These are phyloP conservation scores for Calcarius lapponicus DNA, from an alignment of 2,797 vertebrate genomes.

Conservation along the genomic window DNA sequence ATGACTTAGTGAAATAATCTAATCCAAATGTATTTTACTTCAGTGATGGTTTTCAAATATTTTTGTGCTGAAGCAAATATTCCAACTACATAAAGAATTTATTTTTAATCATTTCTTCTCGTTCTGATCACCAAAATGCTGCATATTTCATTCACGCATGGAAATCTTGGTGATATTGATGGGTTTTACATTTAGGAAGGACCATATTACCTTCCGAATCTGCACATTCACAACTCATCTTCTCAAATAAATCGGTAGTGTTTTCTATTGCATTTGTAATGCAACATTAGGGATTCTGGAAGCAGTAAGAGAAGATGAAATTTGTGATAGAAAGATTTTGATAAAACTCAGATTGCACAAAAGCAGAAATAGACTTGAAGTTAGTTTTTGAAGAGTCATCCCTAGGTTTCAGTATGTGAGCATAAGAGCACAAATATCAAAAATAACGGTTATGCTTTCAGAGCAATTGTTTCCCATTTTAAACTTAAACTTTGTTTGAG, in stretches of 20 bases:
- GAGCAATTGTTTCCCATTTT: background rate
- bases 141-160: background rate
- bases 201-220: background rate
- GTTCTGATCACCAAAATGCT: background rate
- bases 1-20: background rate
- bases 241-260: background rate
- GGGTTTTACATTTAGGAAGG: background rate
- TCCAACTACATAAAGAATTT: background rate
- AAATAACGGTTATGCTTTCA: background rate
- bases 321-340: background rate
- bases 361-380: background rate
- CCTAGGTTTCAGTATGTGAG: background rate
- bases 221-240: background rate
- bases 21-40: background rate
- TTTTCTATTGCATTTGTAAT: background rate
- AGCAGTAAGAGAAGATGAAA: background rate
- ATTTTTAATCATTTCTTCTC: background rate
- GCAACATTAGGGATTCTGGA: background rate
- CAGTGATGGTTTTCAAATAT: background rate
- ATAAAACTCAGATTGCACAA: background rate
- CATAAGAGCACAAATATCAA: background rate
- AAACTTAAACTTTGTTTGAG: background rate
- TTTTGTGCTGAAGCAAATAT: background rate
- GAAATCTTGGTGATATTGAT: background rate
- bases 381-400: background rate